A percentile compares a stretch with the other conserved stretches of the same genome.
These are phyloP conservation scores for Euplexia lucipara DNA, from an alignment of 2,888 invertebrate species.

Conservation along the genomic window DNA sequence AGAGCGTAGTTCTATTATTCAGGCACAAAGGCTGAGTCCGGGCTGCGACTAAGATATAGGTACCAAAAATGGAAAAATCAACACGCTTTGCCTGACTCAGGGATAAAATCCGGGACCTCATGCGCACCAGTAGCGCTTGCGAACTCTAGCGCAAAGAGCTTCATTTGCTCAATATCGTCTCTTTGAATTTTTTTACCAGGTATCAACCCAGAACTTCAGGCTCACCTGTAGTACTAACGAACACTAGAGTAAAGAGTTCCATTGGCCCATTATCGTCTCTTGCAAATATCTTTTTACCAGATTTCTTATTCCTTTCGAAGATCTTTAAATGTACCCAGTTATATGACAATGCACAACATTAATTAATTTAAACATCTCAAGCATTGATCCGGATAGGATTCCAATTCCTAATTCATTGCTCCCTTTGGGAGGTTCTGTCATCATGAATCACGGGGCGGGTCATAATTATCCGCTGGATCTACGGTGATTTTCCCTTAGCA, in stretches of 20 bases:
- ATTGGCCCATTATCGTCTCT: neutral
- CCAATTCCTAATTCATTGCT: conserved; percentile 66
- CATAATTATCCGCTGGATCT: conserved; percentile 69
- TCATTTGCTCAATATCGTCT: too few species aligned
- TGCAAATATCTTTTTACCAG: neutral
- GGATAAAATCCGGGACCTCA: too few species aligned
- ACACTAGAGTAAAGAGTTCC: too few species aligned
- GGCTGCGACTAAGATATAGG: too few species aligned
- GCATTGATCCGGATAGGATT: conserved; percentile 42
- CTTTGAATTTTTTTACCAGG: neutral
- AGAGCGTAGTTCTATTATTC: too few species aligned
- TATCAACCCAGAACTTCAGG: too few species aligned
- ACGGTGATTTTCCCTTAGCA: conserved; percentile 57
- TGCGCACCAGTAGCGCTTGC: too few species aligned
- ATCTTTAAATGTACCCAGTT: neutral
- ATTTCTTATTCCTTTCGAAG: neutral
- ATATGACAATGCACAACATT: neutral
- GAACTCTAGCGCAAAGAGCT: too few species aligned
- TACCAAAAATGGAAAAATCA: too few species aligned
- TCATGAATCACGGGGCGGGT: conserved; percentile 73
- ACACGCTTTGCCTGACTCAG: too few species aligned
- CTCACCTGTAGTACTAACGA: too few species aligned
- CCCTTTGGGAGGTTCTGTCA: conserved; percentile 69
- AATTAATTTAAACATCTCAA: conserved; percentile 19
- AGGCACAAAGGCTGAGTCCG: too few species aligned